phyloP scores from a whole-genome alignment of 2,888 invertebrate genomes.

The Bugula neritina region DNA sequence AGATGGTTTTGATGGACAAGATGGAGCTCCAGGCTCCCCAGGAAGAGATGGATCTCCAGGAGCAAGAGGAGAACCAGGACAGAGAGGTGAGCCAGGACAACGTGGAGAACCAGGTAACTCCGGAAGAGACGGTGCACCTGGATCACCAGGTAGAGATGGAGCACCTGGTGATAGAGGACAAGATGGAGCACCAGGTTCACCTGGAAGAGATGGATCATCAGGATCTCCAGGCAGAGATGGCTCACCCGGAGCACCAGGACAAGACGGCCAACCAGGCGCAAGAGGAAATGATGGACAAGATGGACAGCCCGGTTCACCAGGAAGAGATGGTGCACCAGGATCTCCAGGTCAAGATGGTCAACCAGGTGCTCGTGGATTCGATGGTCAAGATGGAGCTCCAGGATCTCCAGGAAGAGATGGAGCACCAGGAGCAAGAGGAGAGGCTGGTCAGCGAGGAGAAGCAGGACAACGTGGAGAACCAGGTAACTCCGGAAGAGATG shows the following conservation, averaged over 20 bases:
- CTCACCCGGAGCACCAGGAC: background rate
- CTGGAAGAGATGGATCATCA: background rate
- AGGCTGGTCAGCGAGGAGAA: background rate
- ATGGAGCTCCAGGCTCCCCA: background rate
- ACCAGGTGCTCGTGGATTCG: background rate
- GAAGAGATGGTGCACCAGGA: background rate
- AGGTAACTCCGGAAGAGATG: background rate
- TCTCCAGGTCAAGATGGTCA: background rate
- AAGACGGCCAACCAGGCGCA: background rate
- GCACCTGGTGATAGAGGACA: background rate
- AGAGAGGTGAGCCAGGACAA: background rate
- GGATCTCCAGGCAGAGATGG: constrained; percentile 17
- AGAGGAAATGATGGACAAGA: background rate
- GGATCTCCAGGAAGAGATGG: background rate
- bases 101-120: background rate
- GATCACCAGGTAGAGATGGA: constrained; percentile 20
- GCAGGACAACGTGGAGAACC: background rate
- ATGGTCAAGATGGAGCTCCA: background rate
- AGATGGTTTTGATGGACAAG: background rate
- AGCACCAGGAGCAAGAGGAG: background rate
- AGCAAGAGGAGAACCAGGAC: background rate
- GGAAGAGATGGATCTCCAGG: background rate
- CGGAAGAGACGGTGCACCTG: background rate
- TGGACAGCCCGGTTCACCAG: background rate
- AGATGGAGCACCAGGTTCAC: constrained; percentile 7